A percentile compares a stretch with the other conserved stretches of the same genome.
These are phyloP conservation scores for Artibeus lituratus DNA, from an alignment of 2,797 vertebrate species.

Conservation along the genomic window DNA sequence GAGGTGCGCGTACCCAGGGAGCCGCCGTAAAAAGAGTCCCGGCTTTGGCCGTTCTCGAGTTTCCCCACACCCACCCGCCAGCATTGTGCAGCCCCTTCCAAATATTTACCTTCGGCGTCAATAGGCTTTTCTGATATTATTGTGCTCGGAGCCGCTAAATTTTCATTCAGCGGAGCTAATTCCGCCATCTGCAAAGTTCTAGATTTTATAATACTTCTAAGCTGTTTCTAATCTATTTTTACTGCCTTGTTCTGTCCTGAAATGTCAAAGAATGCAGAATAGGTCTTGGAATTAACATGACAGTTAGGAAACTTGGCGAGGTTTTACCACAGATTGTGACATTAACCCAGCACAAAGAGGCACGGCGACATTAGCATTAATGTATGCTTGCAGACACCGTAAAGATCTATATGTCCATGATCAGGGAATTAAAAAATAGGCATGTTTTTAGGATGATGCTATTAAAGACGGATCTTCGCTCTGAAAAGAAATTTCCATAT, in stretches of 20 bases:
- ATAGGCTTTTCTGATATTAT: slow-evolving; percentile 82
- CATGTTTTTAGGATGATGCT: slow-evolving; percentile 83
- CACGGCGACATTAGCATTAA: slow-evolving; percentile 86
- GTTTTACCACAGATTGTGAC: slow-evolving; percentile 88
- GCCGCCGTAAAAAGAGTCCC: slow-evolving; percentile 62
- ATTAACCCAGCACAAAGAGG: slow-evolving; percentile 88
- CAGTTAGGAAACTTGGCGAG: slow-evolving; percentile 89
- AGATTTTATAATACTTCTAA: slow-evolving; percentile 89
- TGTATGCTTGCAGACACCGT: slow-evolving; percentile 84
- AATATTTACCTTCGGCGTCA: slow-evolving; percentile 85
- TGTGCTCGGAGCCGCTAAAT: slow-evolving; percentile 81
- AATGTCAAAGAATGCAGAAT: slow-evolving; percentile 88
- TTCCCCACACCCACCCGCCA: slow-evolving; percentile 48
- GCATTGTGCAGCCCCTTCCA: slow-evolving; percentile 72
- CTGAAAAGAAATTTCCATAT: slow-evolving; percentile 88
- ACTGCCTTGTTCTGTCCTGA: slow-evolving; percentile 89
- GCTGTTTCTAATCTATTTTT: slow-evolving; percentile 91
- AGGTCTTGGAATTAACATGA: slow-evolving; percentile 90
- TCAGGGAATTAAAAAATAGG: slow-evolving; percentile 84
- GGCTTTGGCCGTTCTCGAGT: slow-evolving; percentile 54
- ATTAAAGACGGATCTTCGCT: slow-evolving; percentile 84
- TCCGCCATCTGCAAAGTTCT: slow-evolving; percentile 88
- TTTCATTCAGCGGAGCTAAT: slow-evolving; percentile 83
- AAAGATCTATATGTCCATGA: slow-evolving; percentile 87
- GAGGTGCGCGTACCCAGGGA: slow-evolving; percentile 50